These are phyloP conservation scores for Drosophila melanica DNA, from an alignment of 1,140 invertebrate genomes.

Conservation along the genomic window DNA sequence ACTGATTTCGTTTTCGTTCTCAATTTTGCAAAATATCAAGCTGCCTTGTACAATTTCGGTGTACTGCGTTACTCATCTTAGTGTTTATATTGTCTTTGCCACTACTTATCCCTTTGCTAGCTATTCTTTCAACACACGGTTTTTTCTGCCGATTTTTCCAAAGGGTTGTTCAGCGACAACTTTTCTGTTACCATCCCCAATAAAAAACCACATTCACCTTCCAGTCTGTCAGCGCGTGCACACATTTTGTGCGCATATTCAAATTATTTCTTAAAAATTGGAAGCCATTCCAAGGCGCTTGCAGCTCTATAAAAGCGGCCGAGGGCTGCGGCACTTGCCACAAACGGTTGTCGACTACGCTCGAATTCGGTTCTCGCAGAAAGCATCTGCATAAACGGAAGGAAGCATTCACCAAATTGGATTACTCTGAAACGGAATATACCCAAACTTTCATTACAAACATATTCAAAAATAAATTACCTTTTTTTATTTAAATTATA, in stretches of 20 bases:
- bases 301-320: slow-evolving; percentile 57
- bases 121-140: slow-evolving; percentile 12
- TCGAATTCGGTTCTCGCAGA: slow-evolving; percentile 22
- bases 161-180: slow-evolving; percentile 55
- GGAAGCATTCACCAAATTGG: slow-evolving; percentile 14
- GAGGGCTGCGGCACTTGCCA: neutral
- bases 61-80: too few species aligned
- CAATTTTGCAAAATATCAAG: too few species aligned
- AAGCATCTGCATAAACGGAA: slow-evolving; percentile 13
- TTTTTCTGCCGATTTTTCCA: neutral
- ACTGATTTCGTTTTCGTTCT: too few species aligned
- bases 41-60: too few species aligned
- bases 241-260: slow-evolving; percentile 69
- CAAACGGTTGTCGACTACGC: slow-evolving; percentile 45
- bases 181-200: slow-evolving; percentile 23
- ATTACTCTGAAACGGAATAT: slow-evolving; percentile 41
- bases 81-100: too few species aligned
- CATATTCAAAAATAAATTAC: neutral
- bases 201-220: slow-evolving; percentile 23
- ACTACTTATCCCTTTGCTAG: too few species aligned
- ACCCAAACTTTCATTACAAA: too few species aligned
- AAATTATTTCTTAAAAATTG: slow-evolving; percentile 78
- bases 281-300: slow-evolving; percentile 49
- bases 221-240: slow-evolving; percentile 26
- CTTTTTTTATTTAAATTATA: neutral